Evolutionary conservation across 2,113 vertebrate species (phyloP).

Genomic region (Larimichthys crocea): DNA sequence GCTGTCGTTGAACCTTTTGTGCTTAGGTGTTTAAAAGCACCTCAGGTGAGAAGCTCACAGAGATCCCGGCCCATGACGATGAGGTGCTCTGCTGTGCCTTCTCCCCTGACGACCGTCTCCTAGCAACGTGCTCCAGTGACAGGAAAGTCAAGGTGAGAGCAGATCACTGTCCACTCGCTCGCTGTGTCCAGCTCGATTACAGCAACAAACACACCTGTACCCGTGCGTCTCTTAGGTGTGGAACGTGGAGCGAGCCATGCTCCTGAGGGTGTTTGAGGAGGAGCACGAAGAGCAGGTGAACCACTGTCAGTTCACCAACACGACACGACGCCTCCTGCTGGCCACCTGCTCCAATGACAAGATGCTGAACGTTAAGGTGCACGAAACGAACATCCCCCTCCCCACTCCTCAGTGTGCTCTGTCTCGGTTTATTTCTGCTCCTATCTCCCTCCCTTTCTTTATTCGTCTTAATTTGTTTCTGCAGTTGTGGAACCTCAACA

Average conservation of each 20-base stretch:
- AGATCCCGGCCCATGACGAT: conserved; percentile 91
- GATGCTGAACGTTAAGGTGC: conserved; percentile 85
- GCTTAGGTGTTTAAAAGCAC: conserved; percentile 91
- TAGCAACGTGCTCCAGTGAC: conserved; percentile 95
- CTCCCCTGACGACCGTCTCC: conserved; percentile 88
- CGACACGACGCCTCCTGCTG: conserved; percentile 83
- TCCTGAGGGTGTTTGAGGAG: conserved; percentile 84
- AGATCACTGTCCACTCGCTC: not conserved
- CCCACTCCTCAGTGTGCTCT: not conserved
- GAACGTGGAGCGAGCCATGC: conserved; percentile 86
- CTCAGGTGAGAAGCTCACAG: conserved; percentile 91
- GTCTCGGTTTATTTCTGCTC: too few species aligned
- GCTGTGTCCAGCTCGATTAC: not conserved
- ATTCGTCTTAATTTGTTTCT: not conserved
- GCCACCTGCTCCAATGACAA: conserved; percentile 92
- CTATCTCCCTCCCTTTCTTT: not conserved
- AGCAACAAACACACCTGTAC: not conserved
- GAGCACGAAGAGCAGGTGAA: conserved; percentile 94
- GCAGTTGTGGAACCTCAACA: conserved; percentile 93
- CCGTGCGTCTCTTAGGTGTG: conserved; percentile 85
- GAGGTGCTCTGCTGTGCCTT: conserved; percentile 95
- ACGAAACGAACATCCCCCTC: not conserved
- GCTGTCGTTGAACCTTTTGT: not conserved
- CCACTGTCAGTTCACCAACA: conserved; percentile 93
- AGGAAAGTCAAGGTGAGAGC: conserved; percentile 91